These are phyloP conservation scores for Ptychodera flava DNA, from an alignment of 35 echinoderm and acorn worm species.

Conservation along the genomic window DNA sequence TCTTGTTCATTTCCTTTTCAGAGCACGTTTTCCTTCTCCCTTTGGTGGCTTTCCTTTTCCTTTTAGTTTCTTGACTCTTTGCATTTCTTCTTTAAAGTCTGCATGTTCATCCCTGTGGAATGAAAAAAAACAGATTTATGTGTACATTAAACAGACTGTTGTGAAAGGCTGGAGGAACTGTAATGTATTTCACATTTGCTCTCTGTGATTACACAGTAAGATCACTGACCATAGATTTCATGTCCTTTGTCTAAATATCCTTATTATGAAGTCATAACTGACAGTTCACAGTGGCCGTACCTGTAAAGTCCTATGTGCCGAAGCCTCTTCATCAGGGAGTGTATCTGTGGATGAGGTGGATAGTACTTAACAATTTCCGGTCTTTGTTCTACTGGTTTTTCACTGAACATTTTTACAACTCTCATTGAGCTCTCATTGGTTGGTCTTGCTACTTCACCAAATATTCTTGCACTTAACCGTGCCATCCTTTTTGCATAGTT, in stretches of 20 bases:
- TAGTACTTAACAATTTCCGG: conserved; percentile 73
- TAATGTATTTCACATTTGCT: no score
- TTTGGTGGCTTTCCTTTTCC: conserved; percentile 92
- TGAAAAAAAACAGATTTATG: conserved; percentile 22
- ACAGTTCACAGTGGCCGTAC: no score
- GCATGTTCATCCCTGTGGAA: conserved; percentile 92
- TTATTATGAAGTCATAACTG: no score
- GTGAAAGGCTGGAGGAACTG: no score
- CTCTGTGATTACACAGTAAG: not conserved
- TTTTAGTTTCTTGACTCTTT: conserved; percentile 60
- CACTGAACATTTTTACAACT: conserved; percentile 74
- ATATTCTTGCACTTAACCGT: conserved; percentile 80
- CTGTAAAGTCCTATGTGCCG: conserved; percentile 80
- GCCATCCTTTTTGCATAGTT: conserved; percentile 94
- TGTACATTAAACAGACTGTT: no score
- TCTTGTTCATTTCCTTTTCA: conserved; percentile 76
- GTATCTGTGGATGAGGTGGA: conserved; percentile 66
- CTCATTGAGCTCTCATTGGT: conserved; percentile 73
- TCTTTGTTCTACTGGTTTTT: conserved; percentile 68
- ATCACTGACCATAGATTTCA: not conserved
- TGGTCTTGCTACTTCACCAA: conserved; percentile 86
- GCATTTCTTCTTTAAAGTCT: conserved; percentile 95
- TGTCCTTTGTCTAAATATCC: no score
- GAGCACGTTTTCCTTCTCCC: conserved; percentile 94
- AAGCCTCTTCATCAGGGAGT: conserved; percentile 55